Base-by-base conservation (phyloP, 2,888 invertebrate genomes). In the Limenitis camilla region DNA sequence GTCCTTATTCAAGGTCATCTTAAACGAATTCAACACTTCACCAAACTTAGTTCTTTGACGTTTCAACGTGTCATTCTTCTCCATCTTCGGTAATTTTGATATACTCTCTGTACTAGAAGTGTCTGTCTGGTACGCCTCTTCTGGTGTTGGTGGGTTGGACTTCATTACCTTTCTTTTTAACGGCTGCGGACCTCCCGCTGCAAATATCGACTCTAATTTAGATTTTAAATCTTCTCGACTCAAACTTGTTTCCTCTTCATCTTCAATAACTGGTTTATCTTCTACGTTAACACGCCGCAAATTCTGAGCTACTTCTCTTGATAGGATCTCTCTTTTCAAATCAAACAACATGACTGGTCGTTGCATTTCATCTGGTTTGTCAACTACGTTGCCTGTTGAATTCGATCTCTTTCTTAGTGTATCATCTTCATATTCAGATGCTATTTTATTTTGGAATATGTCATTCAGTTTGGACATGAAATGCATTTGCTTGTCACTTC, bases 1-100 rank as follows among this genome's bases (percentile, higher is more conserved):
- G 45, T 80, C 84, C 61, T 73, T 78, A 55, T 77, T 76, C 46
- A 78, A 69, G 71, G 81, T 83, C 61, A 82, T 68, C 57, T 77
- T 65, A 59, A 87, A 73, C n/a, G 86, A 84, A 69, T 82, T 81
- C 42, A 87, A 63, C 65, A 87, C 87, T 65, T 68, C 80, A 56
- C 81, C 72, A 56, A 81, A 88, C 58, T 75, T 82, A 0, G 75
- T 83, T 63, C 72, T 82, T 56, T 88, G 87, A 60, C 87, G 63
- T 53, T 79, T 82, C 38, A 88, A 63, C 1, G 88, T 88, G 59
- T 88, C 86, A 50, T 85, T 85, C 62, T 81, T 86, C 35, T 83
- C 81, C 54, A 78, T 65, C 66, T 84, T 85, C 0, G 81, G 78
- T 38, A 75, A 35, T 60, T 78, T 85, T 3, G 72, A 53, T 67